phyloP scores from a whole-genome alignment of 2,888 invertebrate genomes.

The Hipparchia sbordonii region DNA sequence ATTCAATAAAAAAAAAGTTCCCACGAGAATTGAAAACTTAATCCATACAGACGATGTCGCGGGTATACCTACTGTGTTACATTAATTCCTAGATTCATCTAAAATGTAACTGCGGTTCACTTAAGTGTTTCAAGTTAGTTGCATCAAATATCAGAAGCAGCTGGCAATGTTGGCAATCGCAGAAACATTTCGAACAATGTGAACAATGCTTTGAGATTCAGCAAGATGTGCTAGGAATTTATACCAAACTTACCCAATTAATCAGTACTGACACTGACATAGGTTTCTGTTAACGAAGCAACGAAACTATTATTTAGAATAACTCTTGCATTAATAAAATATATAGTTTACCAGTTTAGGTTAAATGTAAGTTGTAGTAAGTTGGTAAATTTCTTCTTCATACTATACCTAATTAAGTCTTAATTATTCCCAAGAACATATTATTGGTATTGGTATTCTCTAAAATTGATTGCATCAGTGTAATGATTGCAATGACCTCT shows the following conservation, averaged over 20 bases:
- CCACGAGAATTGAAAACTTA: too few relatives aligned
- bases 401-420: too few relatives aligned
- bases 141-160: conserved; percentile 7
- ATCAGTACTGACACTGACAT: neutral
- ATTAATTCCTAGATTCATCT: neutral
- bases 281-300: neutral
- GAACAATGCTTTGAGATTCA: conserved; percentile 7
- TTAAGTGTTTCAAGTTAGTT: conserved; percentile 1
- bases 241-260: neutral
- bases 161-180: conserved; percentile 3
- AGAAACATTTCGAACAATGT: conserved; percentile 7
- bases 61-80: neutral
- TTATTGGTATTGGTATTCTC: too few relatives aligned
- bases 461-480: too few relatives aligned
- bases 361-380: too few relatives aligned
- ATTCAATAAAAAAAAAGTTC: too few relatives aligned
- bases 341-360: too few relatives aligned
- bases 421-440: too few relatives aligned
- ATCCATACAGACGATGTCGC: too few relatives aligned
- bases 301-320: neutral
- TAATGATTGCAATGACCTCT: too few relatives aligned
- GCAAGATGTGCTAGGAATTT: conserved; percentile 14
- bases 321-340: too few relatives aligned
- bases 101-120: neutral
- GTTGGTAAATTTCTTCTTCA: too few relatives aligned